phyloP scores from a whole-genome alignment of 64 coral and sea anemone species.

The Pocillopora verrucosa region DNA sequence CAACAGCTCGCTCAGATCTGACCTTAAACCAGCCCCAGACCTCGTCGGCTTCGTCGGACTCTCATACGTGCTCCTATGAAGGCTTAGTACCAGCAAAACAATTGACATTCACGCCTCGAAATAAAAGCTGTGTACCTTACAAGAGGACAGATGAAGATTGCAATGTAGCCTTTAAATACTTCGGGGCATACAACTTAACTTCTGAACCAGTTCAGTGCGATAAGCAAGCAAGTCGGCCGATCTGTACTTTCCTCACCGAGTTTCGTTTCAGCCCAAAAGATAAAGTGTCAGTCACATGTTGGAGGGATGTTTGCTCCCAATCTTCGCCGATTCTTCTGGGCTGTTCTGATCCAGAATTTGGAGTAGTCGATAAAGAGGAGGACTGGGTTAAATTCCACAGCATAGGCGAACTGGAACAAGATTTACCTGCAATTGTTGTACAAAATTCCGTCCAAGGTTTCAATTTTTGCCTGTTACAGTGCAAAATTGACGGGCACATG shows the following conservation, averaged over 20 bases:
- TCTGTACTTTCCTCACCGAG: constrained; percentile 67
- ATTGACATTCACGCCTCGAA: neutral
- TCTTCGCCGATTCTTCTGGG: constrained; percentile 52
- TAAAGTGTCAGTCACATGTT: constrained; percentile 48
- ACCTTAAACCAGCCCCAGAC: neutral
- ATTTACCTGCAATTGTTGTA: constrained; percentile 53
- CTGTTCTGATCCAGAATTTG: constrained; percentile 63
- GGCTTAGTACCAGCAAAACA: neutral
- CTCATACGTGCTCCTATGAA: constrained; percentile 1
- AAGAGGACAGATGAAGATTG: constrained; percentile 52
- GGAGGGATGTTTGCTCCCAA: constrained; percentile 47
- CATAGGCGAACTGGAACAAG: constrained; percentile 41
- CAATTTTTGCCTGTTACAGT: constrained; percentile 77
- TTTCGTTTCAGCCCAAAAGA: constrained; percentile 51
- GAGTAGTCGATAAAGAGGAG: constrained; percentile 41
- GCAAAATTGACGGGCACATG: constrained; percentile 11
- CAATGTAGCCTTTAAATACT: constrained; percentile 54
- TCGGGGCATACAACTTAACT: constrained; percentile 48
- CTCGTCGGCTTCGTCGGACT: neutral
- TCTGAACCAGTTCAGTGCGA: constrained; percentile 46
- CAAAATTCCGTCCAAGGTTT: constrained; percentile 63
- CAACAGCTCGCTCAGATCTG: neutral
- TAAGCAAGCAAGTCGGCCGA: constrained; percentile 12
- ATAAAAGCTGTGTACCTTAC: constrained; percentile 49
- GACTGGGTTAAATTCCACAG: constrained; percentile 52